Evolutionary conservation across 2,888 invertebrate genomes (phyloP), one percentile per base, ranked within the genome.

Genomic region (Rhagonycha lutea): DNA sequence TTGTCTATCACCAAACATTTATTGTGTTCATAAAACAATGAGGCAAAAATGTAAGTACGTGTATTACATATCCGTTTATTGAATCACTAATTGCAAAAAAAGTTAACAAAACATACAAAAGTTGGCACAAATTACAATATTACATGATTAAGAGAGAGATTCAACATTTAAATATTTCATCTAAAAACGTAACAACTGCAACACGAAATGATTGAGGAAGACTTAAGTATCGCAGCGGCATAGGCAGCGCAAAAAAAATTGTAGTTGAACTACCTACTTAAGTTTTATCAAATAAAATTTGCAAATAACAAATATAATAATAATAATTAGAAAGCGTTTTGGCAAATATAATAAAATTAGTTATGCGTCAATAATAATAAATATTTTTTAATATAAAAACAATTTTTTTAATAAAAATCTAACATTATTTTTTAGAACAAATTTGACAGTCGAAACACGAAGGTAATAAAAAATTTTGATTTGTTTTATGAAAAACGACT

Each of bases 101-200:
- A 47, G n/a, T 47, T 60, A 72, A 68, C 67, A 75, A 72, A 73
- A 77, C 72, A 78, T 78, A 76, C 73, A 78, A 78, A 78, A 76
- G 69, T 78, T 78, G 76, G 76, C 78, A 78, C 78, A 78, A 72
- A 76, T 65, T 74, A 72, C 67, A 70, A 70, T 65, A 65, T 70
- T 14, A 74, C 71, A 77, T 74, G 71, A 70, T 70, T 68, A 68
- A 68, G 28, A 32, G 68, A 47, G 47, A 47, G 47, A 47, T 47
- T 47, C 47, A 47, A 47, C 47, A 47, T 47, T 47, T 47, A 47
- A 47, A 47, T 47, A 47, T 47, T 47, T 47, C 47, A 47, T 47
- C 47, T 47, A 47, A 47, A 47, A 47, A 47, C 47, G 47, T 47
- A 47, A 47, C 47, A 47, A 47, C 47, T 47, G 47, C 47, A 47